Conservation (phyloP, 2,888 invertebrate species). For the Mimachlamys varia region DNA sequence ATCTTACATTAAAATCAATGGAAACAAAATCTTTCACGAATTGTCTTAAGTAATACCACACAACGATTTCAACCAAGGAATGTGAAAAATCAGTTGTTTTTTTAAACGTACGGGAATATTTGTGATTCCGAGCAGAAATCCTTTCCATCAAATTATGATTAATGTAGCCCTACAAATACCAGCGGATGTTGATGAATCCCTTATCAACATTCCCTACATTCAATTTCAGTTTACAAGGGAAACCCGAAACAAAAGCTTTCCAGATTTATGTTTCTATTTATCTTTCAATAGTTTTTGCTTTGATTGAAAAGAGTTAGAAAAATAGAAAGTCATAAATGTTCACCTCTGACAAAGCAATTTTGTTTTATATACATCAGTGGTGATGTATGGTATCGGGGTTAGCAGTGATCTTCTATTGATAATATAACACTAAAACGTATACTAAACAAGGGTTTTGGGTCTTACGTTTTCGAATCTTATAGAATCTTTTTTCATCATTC, state of each 20-base stretch:
- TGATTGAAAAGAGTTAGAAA: background rate
- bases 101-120: background rate
- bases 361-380: background rate
- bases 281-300: background rate
- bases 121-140: background rate
- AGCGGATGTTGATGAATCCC: background rate
- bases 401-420: background rate
- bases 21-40: background rate
- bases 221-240: background rate
- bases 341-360: background rate
- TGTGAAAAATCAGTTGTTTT: background rate
- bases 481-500: no score
- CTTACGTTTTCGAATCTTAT: background rate
- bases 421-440: background rate
- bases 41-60: background rate
- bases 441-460: background rate
- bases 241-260: background rate
- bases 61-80: background rate
- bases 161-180: background rate
- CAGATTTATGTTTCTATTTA: background rate
- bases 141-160: background rate
- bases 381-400: background rate
- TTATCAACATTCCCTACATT: background rate
- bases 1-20: no score
- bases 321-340: background rate